Evolutionary conservation across 2,113 vertebrate species (phyloP).

Genomic region (Pachycephala philippinensis): DNA sequence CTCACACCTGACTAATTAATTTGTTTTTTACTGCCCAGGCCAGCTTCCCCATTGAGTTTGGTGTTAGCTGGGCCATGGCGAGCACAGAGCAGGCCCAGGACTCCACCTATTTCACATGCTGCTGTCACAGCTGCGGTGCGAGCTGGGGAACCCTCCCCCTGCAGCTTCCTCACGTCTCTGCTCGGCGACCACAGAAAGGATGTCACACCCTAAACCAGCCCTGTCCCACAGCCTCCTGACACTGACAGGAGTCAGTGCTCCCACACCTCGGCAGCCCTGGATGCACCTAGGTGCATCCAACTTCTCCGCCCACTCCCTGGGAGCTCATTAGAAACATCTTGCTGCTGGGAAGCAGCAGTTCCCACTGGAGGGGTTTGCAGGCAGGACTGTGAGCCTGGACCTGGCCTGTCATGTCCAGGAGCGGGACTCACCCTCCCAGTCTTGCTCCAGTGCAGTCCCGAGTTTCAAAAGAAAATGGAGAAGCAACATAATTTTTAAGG

Average conservation of each 20-base stretch:
- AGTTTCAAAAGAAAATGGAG: not conserved
- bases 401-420: not conserved
- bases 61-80: not conserved
- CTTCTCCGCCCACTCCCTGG: not conserved
- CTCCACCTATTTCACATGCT: no score
- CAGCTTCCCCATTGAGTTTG: not conserved
- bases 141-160: not conserved
- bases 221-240: not conserved
- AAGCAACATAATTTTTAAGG: not conserved
- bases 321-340: not conserved
- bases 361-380: not conserved
- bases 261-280: not conserved
- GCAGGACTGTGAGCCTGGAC: not conserved
- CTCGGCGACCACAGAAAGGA: not conserved
- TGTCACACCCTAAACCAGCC: not conserved
- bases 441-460: not conserved
- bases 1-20: not conserved
- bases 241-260: rapidly evolving
- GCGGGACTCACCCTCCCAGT: not conserved
- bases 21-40: not conserved
- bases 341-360: not conserved
- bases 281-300: rapidly evolving
- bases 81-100: not conserved
- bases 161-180: not conserved
- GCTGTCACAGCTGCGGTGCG: rapidly evolving